Base-by-base conservation (phyloP, 2,797 vertebrate species). In the Chromis chromis region DNA sequence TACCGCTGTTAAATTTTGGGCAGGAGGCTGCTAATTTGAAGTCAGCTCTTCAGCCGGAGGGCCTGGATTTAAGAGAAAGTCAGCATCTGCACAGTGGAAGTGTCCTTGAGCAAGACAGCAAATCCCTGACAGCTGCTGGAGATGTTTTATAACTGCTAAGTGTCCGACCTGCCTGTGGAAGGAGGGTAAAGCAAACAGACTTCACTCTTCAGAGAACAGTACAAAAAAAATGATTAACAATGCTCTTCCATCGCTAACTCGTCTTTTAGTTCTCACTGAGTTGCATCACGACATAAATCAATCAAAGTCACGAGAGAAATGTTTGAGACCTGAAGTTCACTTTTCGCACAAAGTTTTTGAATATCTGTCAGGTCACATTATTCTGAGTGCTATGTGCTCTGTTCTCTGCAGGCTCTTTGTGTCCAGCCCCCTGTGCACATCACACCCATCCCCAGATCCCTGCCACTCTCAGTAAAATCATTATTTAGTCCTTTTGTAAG, bases 401-500 rank as follows among this genome's bases (percentile, higher is more conserved):
- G 69, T 79, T 88, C 85, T 87, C 86, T 66, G 67, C 78, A 82
- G 88, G 81, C 76, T 86, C 77, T 90, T 76, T 87, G 88, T 80
- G 89, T 82, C 74, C 88, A 44, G 73, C 71, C 82, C 87, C 76
- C 68, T 81, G 75, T 74, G 88, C 78, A 77, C 86, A 86, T 88
- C 89, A 83, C 83, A 88, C 76, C 84, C 85, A 72, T 90, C 87
- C 90, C 89, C 84, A 87, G 85, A 93, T 89, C 82, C 83, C 85
- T 72, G 88, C 89, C 91, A 88, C 93, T 94, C 92, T 92, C 91
- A 81, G 91, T 91, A 91, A 93, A 93, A 95, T 94, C 91, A 94
- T 95, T 94, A 94, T 94, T 94, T 93, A 94, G 94, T 94, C 92
- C 90, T 95, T 95, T 95, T 93, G 94, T 94, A 94, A 95, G 93